These are phyloP conservation scores for Sylvia borin DNA, from an alignment of 2,797 vertebrate species.

Conservation along the genomic window DNA sequence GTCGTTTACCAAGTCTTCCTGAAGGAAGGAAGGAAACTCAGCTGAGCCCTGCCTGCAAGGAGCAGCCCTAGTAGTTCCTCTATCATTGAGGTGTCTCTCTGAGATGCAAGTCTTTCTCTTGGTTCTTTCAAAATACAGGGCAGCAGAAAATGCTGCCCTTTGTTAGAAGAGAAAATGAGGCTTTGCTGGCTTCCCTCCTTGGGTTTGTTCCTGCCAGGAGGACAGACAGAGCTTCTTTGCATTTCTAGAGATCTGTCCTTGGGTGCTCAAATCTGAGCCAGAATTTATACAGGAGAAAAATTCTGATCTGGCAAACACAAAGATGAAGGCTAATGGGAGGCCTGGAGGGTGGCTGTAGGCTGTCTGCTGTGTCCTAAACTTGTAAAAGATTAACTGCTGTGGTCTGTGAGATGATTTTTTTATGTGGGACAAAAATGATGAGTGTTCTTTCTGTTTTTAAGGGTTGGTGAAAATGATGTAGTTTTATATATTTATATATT, in stretches of 20 bases:
- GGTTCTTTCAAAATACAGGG: background rate
- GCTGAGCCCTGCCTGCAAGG: background rate
- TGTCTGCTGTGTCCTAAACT: background rate
- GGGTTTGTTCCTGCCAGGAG: background rate
- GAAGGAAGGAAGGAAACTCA: background rate
- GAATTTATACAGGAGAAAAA: background rate
- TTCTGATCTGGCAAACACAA: background rate
- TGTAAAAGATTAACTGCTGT: accelerated
- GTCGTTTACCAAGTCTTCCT: accelerated
- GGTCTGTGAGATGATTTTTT: background rate
- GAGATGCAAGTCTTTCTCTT: background rate
- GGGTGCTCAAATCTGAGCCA: background rate
- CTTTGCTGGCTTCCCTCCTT: background rate
- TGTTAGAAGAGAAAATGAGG: background rate
- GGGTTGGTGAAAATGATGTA: accelerated
- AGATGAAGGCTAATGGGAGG: background rate
- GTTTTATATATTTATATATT: background rate
- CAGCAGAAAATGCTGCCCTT: background rate
- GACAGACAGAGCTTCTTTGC: background rate
- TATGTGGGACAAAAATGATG: background rate
- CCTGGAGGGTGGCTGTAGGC: background rate
- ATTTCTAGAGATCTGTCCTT: background rate
- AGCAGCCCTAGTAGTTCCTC: background rate
- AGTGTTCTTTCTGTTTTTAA: background rate
- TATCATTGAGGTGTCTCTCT: background rate